Percentiles rank a stretch among this genome's conserved stretches.
These are phyloP conservation scores for Esperia sulphurella DNA, from an alignment of 2,888 invertebrate species.

Conservation along the genomic window DNA sequence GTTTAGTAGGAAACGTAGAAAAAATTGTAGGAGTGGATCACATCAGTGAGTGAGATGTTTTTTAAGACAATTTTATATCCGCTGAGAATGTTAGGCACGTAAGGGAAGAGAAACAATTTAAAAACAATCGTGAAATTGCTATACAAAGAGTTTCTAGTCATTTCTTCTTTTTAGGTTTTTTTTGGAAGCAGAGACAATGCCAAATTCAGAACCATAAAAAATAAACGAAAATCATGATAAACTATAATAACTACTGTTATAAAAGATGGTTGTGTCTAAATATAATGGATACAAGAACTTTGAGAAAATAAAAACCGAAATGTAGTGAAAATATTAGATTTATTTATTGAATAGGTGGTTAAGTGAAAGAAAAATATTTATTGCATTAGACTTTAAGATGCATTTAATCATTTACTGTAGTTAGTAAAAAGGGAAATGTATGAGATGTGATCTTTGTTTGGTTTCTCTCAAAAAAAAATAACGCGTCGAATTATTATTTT, in stretches of 20 bases:
- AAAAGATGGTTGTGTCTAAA: constrained; percentile 73
- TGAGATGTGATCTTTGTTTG: constrained; percentile 24
- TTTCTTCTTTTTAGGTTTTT: constrained; percentile 34
- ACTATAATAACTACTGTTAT: constrained; percentile 62
- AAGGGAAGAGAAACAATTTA: constrained; percentile 20
- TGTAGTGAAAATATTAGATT: constrained; percentile 64
- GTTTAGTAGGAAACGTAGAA: constrained; percentile 64
- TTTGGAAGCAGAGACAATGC: constrained; percentile 51
- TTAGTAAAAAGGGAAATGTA: constrained; percentile 31
- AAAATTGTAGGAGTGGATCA: constrained; percentile 36
- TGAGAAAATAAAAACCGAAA: constrained; percentile 51
- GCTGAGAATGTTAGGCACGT: constrained; percentile 39
- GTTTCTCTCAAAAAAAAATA: constrained; percentile 27
- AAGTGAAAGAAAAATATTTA: constrained; percentile 76
- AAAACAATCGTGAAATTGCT: constrained; percentile 27
- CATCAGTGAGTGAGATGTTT: constrained; percentile 62
- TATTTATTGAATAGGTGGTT: constrained; percentile 62
- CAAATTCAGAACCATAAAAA: constrained; percentile 59
- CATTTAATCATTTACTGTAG: constrained; percentile 74
- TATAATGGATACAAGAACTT: constrained; percentile 62
- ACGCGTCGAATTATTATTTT: constrained; percentile 11
- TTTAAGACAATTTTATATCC: constrained; percentile 59
- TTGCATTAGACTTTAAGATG: constrained; percentile 59
- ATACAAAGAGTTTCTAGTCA: constrained; percentile 39
- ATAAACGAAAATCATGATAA: constrained; percentile 36